A percentile compares a stretch with the other conserved stretches of the same genome.
Evolutionary conservation across 2,888 invertebrate species (phyloP).

Genomic region (Caenorhabditis angaria): DNA sequence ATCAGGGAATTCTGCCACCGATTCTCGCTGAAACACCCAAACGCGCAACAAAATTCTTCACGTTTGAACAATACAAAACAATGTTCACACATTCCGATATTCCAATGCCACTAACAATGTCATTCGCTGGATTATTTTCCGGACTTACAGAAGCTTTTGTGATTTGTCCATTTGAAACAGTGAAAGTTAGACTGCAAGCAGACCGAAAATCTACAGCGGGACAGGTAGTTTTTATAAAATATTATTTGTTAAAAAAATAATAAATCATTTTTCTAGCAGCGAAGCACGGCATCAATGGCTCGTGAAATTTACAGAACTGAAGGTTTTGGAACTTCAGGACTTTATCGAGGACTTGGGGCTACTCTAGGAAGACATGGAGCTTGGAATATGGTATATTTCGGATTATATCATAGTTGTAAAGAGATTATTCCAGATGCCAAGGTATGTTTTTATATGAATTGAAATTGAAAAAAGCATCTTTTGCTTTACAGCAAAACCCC

Average conservation of each 20-base stretch:
- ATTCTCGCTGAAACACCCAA: conserved; percentile 93
- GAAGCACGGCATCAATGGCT: conserved; percentile 83
- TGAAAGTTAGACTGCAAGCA: conserved; percentile 80
- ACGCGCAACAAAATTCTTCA: conserved; percentile 90
- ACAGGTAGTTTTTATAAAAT: conserved; percentile 7
- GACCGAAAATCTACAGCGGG: conserved; percentile 48
- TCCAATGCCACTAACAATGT: conserved; percentile 75
- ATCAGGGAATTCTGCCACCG: conserved; percentile 91
- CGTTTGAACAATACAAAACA: conserved; percentile 91
- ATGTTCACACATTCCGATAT: conserved; percentile 80
- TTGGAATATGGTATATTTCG: conserved; percentile 93
- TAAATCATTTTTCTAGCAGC: conserved; percentile 69
- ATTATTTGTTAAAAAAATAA: not conserved
- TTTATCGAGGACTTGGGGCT: conserved; percentile 79
- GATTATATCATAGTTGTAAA: conserved; percentile 91
- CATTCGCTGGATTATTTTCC: conserved; percentile 84
- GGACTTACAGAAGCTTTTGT: conserved; percentile 90
- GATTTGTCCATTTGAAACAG: conserved; percentile 92
- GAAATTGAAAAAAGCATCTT: not conserved
- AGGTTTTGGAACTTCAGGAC: conserved; percentile 80
- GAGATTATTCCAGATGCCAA: conserved; percentile 75
- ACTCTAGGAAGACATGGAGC: conserved; percentile 88
- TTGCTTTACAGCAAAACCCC: conserved; percentile 64
- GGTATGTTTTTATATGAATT: conserved; percentile 54
- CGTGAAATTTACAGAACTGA: conserved; percentile 81